Conservation (phyloP, 2,113 vertebrate genomes). For the Chloropsis hardwickii region DNA sequence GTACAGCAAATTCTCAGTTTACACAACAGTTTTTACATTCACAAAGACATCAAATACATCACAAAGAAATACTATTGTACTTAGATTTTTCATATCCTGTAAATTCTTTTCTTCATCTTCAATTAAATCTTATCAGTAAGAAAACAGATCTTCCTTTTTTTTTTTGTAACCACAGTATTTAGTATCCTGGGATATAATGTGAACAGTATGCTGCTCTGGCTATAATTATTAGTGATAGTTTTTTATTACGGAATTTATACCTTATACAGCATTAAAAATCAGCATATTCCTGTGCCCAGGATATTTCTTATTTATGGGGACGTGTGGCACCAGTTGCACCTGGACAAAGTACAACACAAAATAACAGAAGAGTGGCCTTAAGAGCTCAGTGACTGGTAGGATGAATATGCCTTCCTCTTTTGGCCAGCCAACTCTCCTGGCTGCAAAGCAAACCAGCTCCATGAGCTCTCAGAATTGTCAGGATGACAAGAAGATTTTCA, state of each 20-base stretch:
- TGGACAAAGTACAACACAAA: background rate
- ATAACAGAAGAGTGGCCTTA: background rate
- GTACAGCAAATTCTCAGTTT: background rate
- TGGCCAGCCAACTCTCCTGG: background rate
- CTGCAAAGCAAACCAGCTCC: background rate
- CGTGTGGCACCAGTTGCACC: background rate
- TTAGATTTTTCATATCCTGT: background rate
- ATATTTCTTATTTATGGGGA: background rate
- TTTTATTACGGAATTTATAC: background rate
- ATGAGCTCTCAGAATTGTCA: background rate
- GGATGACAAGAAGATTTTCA: background rate
- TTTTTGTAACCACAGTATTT: background rate
- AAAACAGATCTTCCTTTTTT: background rate
- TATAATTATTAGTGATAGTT: background rate
- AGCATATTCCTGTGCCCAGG: background rate
- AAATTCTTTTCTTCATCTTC: background rate
- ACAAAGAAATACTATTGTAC: background rate
- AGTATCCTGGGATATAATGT: background rate
- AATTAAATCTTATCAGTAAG: background rate
- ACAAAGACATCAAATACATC: background rate
- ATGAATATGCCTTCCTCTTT: background rate
- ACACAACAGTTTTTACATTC: background rate
- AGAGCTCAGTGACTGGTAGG: background rate
- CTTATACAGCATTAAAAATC: background rate
- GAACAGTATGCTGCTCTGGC: background rate